phyloP scores from a whole-genome alignment of 2,888 invertebrate species.

The Drosophila nr. fundita region DNA sequence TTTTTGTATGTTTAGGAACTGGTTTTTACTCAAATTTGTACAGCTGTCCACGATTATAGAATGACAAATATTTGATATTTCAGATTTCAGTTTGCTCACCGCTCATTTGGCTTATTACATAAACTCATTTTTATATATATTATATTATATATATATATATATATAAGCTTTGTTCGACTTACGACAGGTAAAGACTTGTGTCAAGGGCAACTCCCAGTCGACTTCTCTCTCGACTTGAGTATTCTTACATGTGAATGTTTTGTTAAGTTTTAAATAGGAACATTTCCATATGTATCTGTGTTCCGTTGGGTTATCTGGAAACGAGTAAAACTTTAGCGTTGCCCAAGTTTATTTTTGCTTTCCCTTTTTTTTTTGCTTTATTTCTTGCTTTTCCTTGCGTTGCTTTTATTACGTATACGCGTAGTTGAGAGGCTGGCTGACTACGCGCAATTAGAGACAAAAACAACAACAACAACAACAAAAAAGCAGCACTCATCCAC shows the following conservation, averaged over 20 bases:
- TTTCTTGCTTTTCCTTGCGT: not conserved
- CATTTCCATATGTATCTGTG: not conserved
- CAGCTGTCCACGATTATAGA: not conserved
- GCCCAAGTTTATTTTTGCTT: conserved; percentile 3
- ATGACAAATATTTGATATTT: not conserved
- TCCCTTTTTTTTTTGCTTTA: not conserved
- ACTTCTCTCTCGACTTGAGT: not conserved
- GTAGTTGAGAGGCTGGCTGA: conserved; percentile 59
- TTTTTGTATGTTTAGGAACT: not conserved
- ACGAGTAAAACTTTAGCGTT: conserved; percentile 27
- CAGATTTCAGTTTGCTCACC: not conserved
- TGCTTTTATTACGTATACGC: conserved; percentile 65
- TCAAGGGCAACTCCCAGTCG: not conserved
- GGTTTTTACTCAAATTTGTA: not conserved
- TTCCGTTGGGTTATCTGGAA: not conserved
- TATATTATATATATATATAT: not conserved
- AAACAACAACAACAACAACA: conserved; percentile 34
- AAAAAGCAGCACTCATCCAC: conserved; percentile 21
- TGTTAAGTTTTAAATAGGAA: not conserved
- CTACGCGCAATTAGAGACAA: conserved; percentile 74
- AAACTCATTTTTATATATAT: not conserved
- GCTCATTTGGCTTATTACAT: not conserved
- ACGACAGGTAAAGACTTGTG: not conserved
- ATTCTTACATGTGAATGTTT: not conserved
- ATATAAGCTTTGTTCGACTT: not conserved